Evolutionary conservation across 2,888 invertebrate genomes (phyloP).

Genomic region (Drosophila mimetica): DNA sequence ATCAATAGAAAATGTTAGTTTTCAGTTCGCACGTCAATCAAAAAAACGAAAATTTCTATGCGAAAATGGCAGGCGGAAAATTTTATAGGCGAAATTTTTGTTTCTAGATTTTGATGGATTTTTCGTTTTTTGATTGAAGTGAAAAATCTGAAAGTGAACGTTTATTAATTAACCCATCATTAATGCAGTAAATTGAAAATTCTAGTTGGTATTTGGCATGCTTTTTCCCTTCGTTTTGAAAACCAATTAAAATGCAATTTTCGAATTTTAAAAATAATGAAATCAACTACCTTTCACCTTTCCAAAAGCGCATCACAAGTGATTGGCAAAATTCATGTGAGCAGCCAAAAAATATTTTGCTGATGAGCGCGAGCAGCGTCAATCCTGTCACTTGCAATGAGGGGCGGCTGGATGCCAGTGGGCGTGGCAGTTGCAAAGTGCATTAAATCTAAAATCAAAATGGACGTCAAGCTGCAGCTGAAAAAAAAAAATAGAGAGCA

Average conservation of each 20-base stretch:
- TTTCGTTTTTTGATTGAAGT: no score
- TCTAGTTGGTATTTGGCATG: neutral
- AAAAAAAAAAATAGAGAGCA: neutral
- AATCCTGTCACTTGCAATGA: conserved; percentile 13
- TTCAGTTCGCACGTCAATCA: no score
- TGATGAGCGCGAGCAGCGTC: conserved; percentile 1
- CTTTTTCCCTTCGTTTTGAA: neutral
- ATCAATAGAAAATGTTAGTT: no score
- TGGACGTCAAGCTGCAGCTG: neutral
- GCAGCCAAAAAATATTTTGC: neutral
- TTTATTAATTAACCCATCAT: no score
- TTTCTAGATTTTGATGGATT: no score
- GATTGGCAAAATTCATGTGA: no score
- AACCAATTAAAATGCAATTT: neutral
- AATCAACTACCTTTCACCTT: no score
- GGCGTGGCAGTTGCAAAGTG: conserved; percentile 30
- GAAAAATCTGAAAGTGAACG: no score
- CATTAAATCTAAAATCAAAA: conserved; percentile 43
- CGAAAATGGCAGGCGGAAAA: no score
- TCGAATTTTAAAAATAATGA: neutral
- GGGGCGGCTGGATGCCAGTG: conserved; percentile 5
- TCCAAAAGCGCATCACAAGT: neutral
- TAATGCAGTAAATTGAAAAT: no score
- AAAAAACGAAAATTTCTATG: no score
- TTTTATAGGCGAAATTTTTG: no score